phyloP scores from a whole-genome alignment of 2,888 invertebrate species.

The Bombylius discolor region DNA sequence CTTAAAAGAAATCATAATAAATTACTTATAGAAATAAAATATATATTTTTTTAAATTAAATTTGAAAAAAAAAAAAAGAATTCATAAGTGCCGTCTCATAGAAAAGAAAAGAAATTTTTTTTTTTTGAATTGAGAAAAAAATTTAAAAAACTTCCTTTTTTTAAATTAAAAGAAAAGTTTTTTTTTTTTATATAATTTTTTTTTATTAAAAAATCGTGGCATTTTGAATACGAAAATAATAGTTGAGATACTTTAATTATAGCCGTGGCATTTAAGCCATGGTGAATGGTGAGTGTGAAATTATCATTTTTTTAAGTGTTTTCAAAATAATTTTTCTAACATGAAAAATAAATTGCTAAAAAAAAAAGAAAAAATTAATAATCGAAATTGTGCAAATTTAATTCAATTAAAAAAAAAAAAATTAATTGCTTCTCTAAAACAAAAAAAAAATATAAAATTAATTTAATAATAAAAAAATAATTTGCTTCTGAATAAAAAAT shows the following conservation, averaged over 20 bases:
- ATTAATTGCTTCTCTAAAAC: background rate
- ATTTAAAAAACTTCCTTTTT: too few species aligned
- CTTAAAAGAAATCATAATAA: slow-evolving; percentile 11
- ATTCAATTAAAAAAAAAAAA: background rate
- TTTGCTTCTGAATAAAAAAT: too few species aligned
- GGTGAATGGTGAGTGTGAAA: slow-evolving; percentile 30
- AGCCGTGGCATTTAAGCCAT: slow-evolving; percentile 34
- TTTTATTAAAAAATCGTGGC: too few species aligned
- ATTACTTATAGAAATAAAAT: background rate
- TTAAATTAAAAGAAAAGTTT: too few species aligned
- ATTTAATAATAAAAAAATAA: background rate
- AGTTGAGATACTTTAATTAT: background rate
- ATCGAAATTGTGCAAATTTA: background rate
- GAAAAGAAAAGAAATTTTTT: too few species aligned
- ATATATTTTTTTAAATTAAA: background rate
- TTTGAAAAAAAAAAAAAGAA: too few species aligned
- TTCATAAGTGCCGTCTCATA: too few species aligned
- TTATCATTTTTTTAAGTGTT: background rate
- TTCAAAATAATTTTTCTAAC: background rate
- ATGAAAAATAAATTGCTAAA: background rate
- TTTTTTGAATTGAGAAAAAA: too few species aligned
- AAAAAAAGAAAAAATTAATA: background rate
- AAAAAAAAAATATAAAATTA: slow-evolving; percentile 1
- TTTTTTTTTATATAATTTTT: too few species aligned
- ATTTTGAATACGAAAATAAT: too few species aligned